phyloP scores from a whole-genome alignment of 2,797 vertebrate species.

The Morus bassanus region DNA sequence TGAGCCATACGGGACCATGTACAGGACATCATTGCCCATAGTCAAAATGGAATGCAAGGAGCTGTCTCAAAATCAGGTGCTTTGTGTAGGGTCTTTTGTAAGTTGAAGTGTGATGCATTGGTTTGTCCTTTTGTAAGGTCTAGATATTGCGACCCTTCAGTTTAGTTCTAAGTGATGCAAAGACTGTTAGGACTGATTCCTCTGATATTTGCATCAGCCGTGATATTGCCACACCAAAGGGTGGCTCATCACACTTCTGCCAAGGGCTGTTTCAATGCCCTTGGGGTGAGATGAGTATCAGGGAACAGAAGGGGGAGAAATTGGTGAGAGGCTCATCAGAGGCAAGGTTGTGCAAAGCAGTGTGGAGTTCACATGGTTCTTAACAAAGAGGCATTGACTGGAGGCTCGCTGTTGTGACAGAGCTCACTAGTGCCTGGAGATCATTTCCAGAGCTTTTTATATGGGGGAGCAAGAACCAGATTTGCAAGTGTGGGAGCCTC shows the following conservation, averaged over 20 bases:
- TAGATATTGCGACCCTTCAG: not conserved
- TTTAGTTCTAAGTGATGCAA: not conserved
- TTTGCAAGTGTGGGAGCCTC: not conserved
- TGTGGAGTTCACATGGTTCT: slow-evolving; percentile 9
- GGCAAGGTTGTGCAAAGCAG: slow-evolving; percentile 56
- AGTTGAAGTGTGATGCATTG: not conserved
- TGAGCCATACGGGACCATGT: fast-evolving
- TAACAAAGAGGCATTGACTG: slow-evolving; percentile 60
- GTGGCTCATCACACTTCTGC: slow-evolving; percentile 17
- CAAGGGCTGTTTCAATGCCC: slow-evolving; percentile 52
- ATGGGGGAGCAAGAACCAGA: slow-evolving; percentile 14
- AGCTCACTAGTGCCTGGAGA: slow-evolving; percentile 28
- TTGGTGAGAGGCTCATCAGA: not conserved
- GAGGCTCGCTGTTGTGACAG: not conserved
- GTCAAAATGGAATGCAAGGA: not conserved
- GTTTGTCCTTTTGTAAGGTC: not conserved
- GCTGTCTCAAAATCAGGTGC: not conserved
- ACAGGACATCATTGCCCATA: too few relatives aligned
- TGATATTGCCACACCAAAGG: slow-evolving; percentile 47
- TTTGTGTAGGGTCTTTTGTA: not conserved
- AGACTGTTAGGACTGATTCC: not conserved
- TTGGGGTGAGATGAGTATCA: slow-evolving; percentile 53
- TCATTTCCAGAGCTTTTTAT: slow-evolving; percentile 23
- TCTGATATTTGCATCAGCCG: not conserved
- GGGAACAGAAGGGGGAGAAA: not conserved